Conservation (phyloP, 2,113 vertebrate species). For the Gavialis gangeticus region DNA sequence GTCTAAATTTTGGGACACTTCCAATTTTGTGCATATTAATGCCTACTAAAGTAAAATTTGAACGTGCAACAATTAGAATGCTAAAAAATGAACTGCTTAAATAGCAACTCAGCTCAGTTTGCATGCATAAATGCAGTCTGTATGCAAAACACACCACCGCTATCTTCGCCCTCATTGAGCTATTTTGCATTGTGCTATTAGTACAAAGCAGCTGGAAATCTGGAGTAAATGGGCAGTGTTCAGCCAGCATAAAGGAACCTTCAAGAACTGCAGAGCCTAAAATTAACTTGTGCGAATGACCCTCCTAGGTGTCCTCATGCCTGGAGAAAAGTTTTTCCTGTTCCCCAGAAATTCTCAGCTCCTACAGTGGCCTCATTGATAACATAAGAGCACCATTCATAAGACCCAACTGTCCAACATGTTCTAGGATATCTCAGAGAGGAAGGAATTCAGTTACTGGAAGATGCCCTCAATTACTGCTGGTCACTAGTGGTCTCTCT, state of each 20-base stretch:
- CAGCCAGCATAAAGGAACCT: background rate
- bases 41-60: background rate
- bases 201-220: background rate
- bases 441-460: fast-evolving
- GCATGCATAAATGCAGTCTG: background rate
- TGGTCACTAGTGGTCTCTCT: too few relatives aligned
- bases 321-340: background rate
- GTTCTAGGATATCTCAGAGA: background rate
- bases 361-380: background rate
- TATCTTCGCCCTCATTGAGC: background rate
- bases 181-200: background rate
- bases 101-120: background rate
- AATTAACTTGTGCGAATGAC: background rate
- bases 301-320: background rate
- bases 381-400: background rate
- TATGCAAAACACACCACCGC: fast-evolving
- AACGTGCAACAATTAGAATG: background rate
- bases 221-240: background rate
- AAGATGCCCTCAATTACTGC: too few relatives aligned
- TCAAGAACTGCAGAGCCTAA: background rate
- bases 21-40: background rate
- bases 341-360: background rate
- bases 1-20: background rate
- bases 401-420: background rate
- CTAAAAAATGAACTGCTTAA: background rate